Conservation (phyloP, 2,888 invertebrate genomes). For the Psylliodes chrysocephalus region DNA sequence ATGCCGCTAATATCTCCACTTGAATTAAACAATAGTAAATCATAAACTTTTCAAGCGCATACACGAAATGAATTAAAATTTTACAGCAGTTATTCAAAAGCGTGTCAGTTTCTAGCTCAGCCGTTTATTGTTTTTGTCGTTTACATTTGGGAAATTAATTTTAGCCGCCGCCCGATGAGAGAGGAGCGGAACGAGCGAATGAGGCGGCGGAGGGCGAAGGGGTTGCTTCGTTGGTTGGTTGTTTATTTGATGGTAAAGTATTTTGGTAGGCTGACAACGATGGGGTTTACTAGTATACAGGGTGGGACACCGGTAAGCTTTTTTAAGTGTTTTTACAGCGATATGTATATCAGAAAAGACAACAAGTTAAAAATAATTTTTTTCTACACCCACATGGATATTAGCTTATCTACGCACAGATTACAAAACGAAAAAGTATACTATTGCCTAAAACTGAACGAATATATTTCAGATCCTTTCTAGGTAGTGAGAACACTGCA, state of each 20-base stretch:
- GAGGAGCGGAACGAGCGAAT: background rate
- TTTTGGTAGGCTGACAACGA: background rate
- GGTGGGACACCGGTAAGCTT: no score
- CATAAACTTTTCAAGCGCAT: slow-evolving; percentile 60
- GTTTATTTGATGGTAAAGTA: background rate
- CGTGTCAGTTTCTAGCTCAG: slow-evolving; percentile 50
- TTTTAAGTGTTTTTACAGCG: no score
- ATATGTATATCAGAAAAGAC: no score
- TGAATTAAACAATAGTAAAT: slow-evolving; percentile 58
- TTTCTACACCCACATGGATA: no score
- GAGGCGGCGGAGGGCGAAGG: background rate
- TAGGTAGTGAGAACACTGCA: no score
- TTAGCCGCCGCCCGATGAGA: slow-evolving; percentile 31
- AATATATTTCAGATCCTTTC: no score
- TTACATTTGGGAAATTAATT: slow-evolving; percentile 57
- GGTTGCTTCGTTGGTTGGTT: background rate
- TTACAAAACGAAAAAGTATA: no score
- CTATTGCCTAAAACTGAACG: no score
- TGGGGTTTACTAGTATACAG: background rate
- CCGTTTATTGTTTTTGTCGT: slow-evolving; percentile 55
- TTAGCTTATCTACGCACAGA: no score
- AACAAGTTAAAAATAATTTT: no score
- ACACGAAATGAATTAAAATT: slow-evolving; percentile 62
- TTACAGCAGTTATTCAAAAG: slow-evolving; percentile 57
- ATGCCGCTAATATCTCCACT: slow-evolving; percentile 52